Conservation (phyloP, 2,888 invertebrate species). For the Pelosia muscerda region DNA sequence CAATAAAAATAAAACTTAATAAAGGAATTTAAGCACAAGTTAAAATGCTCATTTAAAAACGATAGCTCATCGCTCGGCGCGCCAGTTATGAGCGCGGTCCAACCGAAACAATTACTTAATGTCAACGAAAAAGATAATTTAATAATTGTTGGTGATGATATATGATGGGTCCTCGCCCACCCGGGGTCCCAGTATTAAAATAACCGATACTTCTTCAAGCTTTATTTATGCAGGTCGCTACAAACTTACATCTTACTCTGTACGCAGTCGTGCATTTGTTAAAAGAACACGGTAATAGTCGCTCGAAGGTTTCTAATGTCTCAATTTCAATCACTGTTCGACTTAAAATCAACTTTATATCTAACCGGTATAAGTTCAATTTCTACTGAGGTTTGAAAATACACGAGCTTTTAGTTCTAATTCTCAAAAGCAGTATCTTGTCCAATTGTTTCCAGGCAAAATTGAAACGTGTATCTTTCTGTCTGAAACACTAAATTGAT, state of each 20-base stretch:
- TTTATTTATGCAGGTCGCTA: constrained; percentile 82
- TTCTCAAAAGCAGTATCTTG: constrained; percentile 61
- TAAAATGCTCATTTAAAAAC: constrained; percentile 73
- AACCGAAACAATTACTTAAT: constrained; percentile 85
- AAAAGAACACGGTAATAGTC: constrained; percentile 85
- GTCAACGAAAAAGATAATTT: constrained; percentile 86
- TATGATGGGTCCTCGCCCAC: constrained; percentile 81
- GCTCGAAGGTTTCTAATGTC: constrained; percentile 85
- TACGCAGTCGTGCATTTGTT: constrained; percentile 82
- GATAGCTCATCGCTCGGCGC: constrained; percentile 72
- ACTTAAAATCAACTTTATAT: constrained; percentile 20
- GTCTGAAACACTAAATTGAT: constrained; percentile 61
- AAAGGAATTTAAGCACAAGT: constrained; percentile 68
- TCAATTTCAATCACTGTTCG: constrained; percentile 72
- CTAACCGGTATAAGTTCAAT: constrained; percentile 43
- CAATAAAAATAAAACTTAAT: constrained; percentile 60
- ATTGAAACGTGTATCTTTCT: constrained; percentile 55
- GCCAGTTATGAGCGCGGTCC: constrained; percentile 71
- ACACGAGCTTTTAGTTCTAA: constrained; percentile 65
- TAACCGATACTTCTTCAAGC: constrained; percentile 77
- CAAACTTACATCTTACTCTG: constrained; percentile 84
- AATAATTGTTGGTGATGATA: constrained; percentile 85
- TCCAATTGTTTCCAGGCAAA: constrained; percentile 44
- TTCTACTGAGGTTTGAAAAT: constrained; percentile 53
- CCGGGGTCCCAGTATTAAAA: constrained; percentile 81